Percentiles rank a stretch among this genome's conserved stretches.
phyloP scores from a whole-genome alignment of 1,140 invertebrate species.

The Lepidurus packardi region DNA sequence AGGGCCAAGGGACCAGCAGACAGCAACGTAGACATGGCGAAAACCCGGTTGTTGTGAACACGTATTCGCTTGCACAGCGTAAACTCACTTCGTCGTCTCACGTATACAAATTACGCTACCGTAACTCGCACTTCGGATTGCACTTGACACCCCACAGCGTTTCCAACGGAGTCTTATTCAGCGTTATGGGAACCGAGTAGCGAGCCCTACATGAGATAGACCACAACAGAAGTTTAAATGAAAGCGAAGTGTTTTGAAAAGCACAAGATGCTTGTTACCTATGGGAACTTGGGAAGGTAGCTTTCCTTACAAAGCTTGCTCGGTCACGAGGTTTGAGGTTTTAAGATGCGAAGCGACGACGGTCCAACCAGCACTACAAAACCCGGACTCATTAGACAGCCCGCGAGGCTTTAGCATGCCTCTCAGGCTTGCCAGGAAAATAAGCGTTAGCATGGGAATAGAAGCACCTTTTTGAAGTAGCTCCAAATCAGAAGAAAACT shows the following conservation, averaged over 20 bases:
- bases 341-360: too few relatives aligned
- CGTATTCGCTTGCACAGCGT: not conserved
- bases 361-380: not conserved
- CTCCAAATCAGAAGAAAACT: too few relatives aligned
- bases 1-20: constrained; percentile 16
- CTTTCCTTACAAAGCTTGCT: not conserved
- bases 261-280: not conserved
- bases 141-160: too few relatives aligned
- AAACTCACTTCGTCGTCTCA: not conserved
- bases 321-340: not conserved
- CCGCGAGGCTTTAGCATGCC: not conserved
- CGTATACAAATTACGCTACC: not conserved
- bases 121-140: too few relatives aligned
- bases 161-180: too few relatives aligned
- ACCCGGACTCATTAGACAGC: not conserved
- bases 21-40: not conserved
- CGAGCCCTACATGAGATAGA: not conserved
- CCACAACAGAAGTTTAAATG: not conserved
- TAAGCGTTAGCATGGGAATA: not conserved
- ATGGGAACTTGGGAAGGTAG: not conserved
- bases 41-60: not conserved
- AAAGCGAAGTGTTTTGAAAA: not conserved
- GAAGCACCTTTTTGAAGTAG: not conserved
- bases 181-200: too few relatives aligned
- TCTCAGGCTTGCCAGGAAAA: not conserved